Base-by-base conservation (phyloP, 2,888 invertebrate species). In the Agrochola circellaris region DNA sequence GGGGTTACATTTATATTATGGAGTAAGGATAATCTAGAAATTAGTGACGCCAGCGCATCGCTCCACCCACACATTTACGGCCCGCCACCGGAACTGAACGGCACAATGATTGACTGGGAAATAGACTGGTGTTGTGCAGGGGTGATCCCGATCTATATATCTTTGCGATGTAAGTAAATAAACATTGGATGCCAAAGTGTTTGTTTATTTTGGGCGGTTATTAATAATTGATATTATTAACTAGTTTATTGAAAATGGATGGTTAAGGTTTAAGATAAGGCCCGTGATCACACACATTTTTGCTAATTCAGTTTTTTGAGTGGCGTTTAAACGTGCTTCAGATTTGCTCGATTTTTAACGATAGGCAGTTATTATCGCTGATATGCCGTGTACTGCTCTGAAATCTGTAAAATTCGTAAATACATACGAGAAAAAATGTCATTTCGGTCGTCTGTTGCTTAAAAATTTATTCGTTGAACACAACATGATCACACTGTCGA, bases 21-120 rank as follows among this genome's bases (percentile, higher is more conserved):
- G 67, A 83, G 84, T 76, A 82, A 83, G 79, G 87, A 87, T 91
- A 89, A 89, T 91, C 91, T 91, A 89, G 87, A 90, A 93, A 95
- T 94, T 91, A 89, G 90, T 84, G 84, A 88, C 85, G 85, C 79
- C 70, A 69, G 64, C 81, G 88, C 76, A 77, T 77, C 79, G 74
- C 83, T 75, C 94, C 94, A 90, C 94, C 94, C 93, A 92, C 85
- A 83, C 91, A 89, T 91, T 94, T 93, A 94, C 67, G 82, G 62
- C 74, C 73, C 77, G 62, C 67, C 75, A 83, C 92, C 95, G 95
- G 95, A 95, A 93, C 92, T 86, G 86, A 93, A 93, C 90, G 93
- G 90, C 93, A 91, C 89, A 92, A 93, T 95, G 95, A 95, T 95
- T 92, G 94, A 95, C 95, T 95, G 92, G 84, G 91, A 92, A 92